Evolutionary conservation across 2,113 vertebrate genomes (phyloP).

Genomic region (Oryctolagus cuniculus): DNA sequence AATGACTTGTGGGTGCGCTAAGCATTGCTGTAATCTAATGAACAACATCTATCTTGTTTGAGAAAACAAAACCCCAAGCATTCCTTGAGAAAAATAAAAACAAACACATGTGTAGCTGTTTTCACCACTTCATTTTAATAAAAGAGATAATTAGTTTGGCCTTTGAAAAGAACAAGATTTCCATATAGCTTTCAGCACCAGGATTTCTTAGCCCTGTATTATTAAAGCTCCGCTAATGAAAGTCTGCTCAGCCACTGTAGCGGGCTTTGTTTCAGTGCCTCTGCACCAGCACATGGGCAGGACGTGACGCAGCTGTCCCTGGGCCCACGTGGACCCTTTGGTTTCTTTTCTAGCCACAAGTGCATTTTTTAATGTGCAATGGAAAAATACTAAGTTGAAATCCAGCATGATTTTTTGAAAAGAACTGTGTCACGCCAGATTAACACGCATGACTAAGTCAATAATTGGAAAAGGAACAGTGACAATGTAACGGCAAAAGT

Average conservation of each 20-base stretch:
- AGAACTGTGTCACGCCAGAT: background rate
- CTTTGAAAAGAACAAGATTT: constrained; percentile 51
- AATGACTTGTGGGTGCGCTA: constrained; percentile 56
- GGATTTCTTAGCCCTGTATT: background rate
- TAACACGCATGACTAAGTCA: background rate
- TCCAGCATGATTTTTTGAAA: background rate
- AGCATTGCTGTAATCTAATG: constrained; percentile 60
- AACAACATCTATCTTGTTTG: constrained; percentile 28
- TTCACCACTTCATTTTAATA: constrained; percentile 38
- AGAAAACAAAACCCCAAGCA: background rate
- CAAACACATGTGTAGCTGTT: background rate
- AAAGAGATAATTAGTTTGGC: constrained; percentile 39
- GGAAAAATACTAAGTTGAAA: background rate
- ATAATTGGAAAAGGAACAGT: background rate
- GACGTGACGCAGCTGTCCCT: background rate
- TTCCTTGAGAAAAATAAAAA: background rate
- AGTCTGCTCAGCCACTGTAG: background rate
- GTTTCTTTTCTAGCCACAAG: background rate
- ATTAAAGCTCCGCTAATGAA: background rate
- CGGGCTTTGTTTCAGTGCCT: background rate
- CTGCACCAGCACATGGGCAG: background rate
- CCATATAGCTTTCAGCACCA: constrained; percentile 16
- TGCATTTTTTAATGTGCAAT: background rate
- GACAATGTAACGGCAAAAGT: background rate
- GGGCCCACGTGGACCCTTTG: background rate